phyloP scores from a whole-genome alignment of 2,113 vertebrate genomes.

The Psittacara wagleri region DNA sequence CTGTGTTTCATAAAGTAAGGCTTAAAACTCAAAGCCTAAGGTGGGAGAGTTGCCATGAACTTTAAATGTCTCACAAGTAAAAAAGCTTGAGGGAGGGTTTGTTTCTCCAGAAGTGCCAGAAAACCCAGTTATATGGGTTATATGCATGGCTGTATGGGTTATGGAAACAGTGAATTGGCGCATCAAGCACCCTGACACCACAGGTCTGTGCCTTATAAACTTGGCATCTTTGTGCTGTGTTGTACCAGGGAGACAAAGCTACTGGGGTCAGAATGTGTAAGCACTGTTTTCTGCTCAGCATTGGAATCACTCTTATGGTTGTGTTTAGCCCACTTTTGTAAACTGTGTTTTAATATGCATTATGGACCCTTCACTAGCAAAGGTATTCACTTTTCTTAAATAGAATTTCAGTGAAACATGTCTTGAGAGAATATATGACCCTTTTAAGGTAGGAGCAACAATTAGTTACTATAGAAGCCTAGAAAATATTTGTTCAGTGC shows the following conservation, averaged over 20 bases:
- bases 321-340: background rate
- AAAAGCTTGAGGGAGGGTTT: background rate
- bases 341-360: background rate
- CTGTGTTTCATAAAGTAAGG: background rate
- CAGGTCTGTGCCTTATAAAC: background rate
- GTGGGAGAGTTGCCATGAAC: background rate
- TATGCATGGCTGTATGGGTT: background rate
- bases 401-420: slow-evolving; percentile 31
- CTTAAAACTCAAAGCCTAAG: background rate
- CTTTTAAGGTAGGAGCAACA: slow-evolving; percentile 29
- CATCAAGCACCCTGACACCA: background rate
- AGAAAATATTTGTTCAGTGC: slow-evolving; percentile 61
- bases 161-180: background rate
- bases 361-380: background rate
- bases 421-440: background rate
- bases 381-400: slow-evolving; percentile 36
- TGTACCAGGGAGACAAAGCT: background rate
- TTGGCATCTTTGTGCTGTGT: background rate
- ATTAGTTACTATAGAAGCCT: slow-evolving; percentile 57
- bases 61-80: background rate
- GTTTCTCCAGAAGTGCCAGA: background rate
- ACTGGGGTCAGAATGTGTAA: background rate
- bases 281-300: background rate
- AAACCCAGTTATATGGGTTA: background rate
- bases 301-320: background rate